Conservation (phyloP, 2,888 invertebrate genomes). For the Acholoe squamosa region DNA sequence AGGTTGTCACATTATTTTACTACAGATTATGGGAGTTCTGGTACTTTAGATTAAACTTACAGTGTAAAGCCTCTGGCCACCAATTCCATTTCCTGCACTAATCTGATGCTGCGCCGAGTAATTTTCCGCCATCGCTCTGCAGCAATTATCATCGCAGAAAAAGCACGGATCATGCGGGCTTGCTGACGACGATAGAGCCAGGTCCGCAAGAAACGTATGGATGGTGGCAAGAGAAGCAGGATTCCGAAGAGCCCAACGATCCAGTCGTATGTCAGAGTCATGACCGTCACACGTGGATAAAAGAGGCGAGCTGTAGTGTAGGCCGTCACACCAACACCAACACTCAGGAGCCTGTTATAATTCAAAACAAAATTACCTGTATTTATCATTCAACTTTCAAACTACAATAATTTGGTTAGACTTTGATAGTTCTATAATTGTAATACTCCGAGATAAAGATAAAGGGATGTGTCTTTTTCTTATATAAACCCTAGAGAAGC, state of each 20-base stretch:
- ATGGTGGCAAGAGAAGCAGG: conserved; percentile 6
- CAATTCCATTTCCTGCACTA: conserved; percentile 79
- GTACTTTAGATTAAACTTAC: conserved; percentile 70
- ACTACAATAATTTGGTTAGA: no score
- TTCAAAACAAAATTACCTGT: no score
- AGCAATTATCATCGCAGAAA: not conserved
- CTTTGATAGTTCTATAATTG: no score
- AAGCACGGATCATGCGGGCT: not conserved
- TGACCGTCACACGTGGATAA: not conserved
- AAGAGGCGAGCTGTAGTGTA: conserved; percentile 50
- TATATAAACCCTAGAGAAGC: no score
- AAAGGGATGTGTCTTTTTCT: no score
- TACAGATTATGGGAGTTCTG: no score
- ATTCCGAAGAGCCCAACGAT: conserved; percentile 42
- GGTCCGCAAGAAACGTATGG: not conserved
- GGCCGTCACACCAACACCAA: conserved; percentile 24
- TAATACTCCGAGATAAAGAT: no score
- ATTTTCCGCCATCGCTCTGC: conserved; percentile 51
- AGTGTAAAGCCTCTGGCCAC: conserved; percentile 78
- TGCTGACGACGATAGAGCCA: conserved; percentile 18
- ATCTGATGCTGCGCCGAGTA: conserved; percentile 69
- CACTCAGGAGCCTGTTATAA: conserved; percentile 53
- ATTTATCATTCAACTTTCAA: no score
- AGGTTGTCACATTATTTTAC: no score
- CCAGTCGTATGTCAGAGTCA: conserved; percentile 32